Percentiles rank a stretch among this genome's conserved stretches.
Evolutionary conservation across 64 coral and sea anemone genomes (phyloP).

Genomic region (Porites lutea): DNA sequence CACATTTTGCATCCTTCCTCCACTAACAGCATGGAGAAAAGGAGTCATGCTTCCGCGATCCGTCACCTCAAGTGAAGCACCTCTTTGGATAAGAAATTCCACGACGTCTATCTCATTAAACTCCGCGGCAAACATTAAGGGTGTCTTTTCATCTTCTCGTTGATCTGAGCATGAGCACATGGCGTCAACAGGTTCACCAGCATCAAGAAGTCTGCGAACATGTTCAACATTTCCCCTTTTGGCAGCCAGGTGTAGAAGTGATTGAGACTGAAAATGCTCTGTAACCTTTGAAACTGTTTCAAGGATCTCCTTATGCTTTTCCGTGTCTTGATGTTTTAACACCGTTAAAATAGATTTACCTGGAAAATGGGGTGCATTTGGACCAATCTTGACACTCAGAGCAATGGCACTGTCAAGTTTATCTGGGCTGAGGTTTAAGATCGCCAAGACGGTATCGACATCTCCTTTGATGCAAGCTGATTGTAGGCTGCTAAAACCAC

Average conservation of each 20-base stretch:
- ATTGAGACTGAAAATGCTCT: slow-evolving; percentile 7
- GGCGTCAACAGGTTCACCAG: slow-evolving; percentile 38
- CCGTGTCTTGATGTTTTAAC: slow-evolving; percentile 1
- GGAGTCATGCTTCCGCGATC: not conserved
- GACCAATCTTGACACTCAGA: slow-evolving; percentile 23
- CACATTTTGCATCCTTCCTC: not conserved
- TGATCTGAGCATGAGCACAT: not conserved
- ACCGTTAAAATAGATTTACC: slow-evolving; percentile 9
- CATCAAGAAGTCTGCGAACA: slow-evolving; percentile 30
- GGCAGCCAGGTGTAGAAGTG: slow-evolving; percentile 47
- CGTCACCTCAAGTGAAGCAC: not conserved
- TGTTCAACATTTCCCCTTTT: slow-evolving; percentile 47
- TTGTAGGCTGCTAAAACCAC: slow-evolving; percentile 61
- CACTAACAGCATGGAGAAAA: not conserved
- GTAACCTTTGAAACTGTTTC: not conserved
- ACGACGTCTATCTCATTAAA: slow-evolving; percentile 9
- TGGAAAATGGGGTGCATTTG: not conserved
- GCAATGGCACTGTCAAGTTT: slow-evolving; percentile 73
- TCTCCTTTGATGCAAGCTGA: slow-evolving; percentile 74
- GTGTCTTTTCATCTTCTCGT: slow-evolving; percentile 1
- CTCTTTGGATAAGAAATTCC: no score
- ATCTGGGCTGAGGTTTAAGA: slow-evolving; percentile 61
- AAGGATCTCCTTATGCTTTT: slow-evolving; percentile 11
- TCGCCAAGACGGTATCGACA: slow-evolving; percentile 36
- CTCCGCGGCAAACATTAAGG: slow-evolving; percentile 68